Evolutionary conservation across 2,888 invertebrate genomes (phyloP), one percentile per base, ranked within the genome.

Genomic region (Lutraria lutraria): DNA sequence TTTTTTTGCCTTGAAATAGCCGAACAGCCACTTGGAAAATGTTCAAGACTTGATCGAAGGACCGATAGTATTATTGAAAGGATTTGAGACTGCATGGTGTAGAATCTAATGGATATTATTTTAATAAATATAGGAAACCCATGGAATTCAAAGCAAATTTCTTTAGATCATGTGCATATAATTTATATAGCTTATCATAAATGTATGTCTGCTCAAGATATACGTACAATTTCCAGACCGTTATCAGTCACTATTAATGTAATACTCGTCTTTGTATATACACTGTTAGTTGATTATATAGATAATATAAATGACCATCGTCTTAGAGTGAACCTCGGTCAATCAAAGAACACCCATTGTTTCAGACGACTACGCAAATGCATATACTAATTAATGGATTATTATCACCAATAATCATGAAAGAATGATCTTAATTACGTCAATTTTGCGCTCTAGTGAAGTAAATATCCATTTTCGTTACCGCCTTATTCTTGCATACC

Each of bases 281-380:
- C 63, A 25, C 63, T 43, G 6, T 68, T 68, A 25, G 63, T 25
- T 68, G 4, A 68, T 25, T 0, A 68, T 68, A 12, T 25, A 68
- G 63, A 68, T 68, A 68, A 68, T 68, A 68, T n/a, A 68, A 63
- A 63, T 63, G n/a, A 68, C 25, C 63, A 68, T n/a, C 25, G 63
- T 68, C 63, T 6, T 68, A 6, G 25, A 25, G 12, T 12, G 63
- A 34, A 25, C 31, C 19, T 31, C 76, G 76, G 76, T 25, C 16
- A 76, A 76, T 76, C 34, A 76, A 31, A 56, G 87, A 52, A 25
- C 82, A n/a, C 82, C 72, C 56, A 72, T 53, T 19, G 72, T 29
- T 72, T 8, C 82, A 87, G 87, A 87, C 87, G 82, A 53, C 21
- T 82, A 53, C 34, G 56, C 82, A 82, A 87, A 72, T 31, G 82